Evolutionary conservation across 2,113 vertebrate genomes (phyloP).

Genomic region (Scomber japonicus): DNA sequence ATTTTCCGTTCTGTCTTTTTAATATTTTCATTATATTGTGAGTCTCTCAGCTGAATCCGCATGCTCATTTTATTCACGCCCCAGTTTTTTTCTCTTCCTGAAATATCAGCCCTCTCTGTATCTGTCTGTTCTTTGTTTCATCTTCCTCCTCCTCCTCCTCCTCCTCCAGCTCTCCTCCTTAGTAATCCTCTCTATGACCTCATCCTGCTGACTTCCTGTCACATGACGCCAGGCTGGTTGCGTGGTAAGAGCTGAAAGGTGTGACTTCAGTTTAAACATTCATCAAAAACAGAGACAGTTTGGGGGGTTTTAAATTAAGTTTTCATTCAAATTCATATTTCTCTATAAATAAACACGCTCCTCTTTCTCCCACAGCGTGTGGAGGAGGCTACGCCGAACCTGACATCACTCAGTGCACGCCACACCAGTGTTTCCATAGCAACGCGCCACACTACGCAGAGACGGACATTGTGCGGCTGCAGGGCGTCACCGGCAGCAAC

Average conservation of each 20-base stretch:
- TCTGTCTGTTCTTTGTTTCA: constrained; percentile 28
- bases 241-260: constrained; percentile 78
- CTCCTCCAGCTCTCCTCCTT: constrained; percentile 68
- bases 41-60: constrained; percentile 18
- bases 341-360: neutral
- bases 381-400: constrained; percentile 90
- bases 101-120: constrained; percentile 39
- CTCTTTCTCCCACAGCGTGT: constrained; percentile 75
- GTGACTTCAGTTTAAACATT: constrained; percentile 27
- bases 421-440: constrained; percentile 89
- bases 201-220: constrained; percentile 79
- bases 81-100: constrained; percentile 34
- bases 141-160: constrained; percentile 34
- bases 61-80: constrained; percentile 36
- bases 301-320: no score
- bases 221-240: constrained; percentile 66
- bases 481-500: constrained; percentile 90
- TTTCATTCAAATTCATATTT: no score
- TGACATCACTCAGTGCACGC: constrained; percentile 88
- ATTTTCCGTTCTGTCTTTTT: neutral
- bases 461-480: constrained; percentile 88
- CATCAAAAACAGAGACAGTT: neutral
- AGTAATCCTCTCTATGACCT: constrained; percentile 76
- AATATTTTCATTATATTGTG: constrained; percentile 14
- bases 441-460: constrained; percentile 89